Evolutionary conservation across 2,113 vertebrate species (phyloP).

Genomic region (Phycodurus eques): DNA sequence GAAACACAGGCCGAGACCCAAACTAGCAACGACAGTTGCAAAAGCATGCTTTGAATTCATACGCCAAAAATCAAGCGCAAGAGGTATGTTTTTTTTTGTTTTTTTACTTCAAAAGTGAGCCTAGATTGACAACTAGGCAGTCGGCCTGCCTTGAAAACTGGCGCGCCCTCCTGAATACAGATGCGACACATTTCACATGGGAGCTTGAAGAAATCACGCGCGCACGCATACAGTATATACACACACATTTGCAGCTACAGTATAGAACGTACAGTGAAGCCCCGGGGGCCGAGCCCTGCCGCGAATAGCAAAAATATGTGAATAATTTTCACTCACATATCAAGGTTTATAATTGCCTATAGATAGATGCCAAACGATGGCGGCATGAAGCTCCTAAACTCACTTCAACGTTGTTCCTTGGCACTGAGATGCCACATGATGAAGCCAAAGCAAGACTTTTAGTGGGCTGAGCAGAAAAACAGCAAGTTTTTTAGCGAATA

Average conservation of each 20-base stretch:
- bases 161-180: constrained; percentile 44
- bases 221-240: background rate
- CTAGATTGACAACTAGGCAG: constrained; percentile 26
- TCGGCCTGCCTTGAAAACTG: constrained; percentile 28
- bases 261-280: background rate
- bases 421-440: background rate
- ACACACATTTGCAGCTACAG: background rate
- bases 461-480: background rate
- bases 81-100: background rate
- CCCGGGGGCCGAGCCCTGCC: background rate
- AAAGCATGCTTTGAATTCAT: background rate
- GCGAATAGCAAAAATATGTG: background rate
- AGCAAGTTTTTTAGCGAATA: background rate
- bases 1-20: background rate
- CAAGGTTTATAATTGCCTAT: background rate
- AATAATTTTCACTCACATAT: background rate
- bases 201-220: constrained; percentile 35
- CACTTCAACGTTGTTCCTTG: background rate
- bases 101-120: constrained; percentile 8
- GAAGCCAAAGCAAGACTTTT: background rate
- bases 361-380: background rate
- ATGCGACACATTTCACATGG: constrained; percentile 54
- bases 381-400: background rate
- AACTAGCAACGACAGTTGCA: background rate
- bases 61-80: background rate